Evolutionary conservation across 1,140 invertebrate genomes (phyloP).

Genomic region (Brachionus koreanus): DNA sequence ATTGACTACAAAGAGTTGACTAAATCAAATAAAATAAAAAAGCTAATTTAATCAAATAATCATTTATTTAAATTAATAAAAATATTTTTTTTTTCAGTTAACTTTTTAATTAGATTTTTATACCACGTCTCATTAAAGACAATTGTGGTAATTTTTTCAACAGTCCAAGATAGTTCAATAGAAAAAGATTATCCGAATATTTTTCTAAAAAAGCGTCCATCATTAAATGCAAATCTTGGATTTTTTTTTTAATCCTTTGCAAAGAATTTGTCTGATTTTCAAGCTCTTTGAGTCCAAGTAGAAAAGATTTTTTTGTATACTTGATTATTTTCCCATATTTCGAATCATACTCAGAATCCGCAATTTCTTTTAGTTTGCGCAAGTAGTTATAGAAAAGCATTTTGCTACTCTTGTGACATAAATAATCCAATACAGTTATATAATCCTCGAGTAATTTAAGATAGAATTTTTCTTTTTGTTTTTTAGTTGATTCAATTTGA

Average conservation of each 20-base stretch:
- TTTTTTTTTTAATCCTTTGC: not conserved
- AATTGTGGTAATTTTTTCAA: not conserved
- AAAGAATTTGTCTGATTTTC: not conserved
- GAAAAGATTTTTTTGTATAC: not conserved
- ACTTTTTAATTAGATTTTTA: not conserved
- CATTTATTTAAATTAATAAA: too few relatives aligned
- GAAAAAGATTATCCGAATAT: not conserved
- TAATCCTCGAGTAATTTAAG: not conserved
- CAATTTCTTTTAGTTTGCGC: not conserved
- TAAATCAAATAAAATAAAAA: too few relatives aligned
- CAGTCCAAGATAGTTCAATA: not conserved
- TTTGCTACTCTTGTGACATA: constrained; percentile 4
- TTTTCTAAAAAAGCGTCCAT: not conserved
- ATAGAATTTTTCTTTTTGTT: not conserved
- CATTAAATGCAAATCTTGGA: not conserved
- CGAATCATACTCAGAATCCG: not conserved
- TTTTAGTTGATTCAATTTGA: constrained; percentile 10
- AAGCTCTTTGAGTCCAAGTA: not conserved
- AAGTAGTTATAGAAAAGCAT: not conserved
- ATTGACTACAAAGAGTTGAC: too few relatives aligned
- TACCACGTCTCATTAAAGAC: not conserved
- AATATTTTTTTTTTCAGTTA: too few relatives aligned
- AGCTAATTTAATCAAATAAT: too few relatives aligned
- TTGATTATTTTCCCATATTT: not conserved
- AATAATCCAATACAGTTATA: not conserved